These are phyloP conservation scores for Eulemur albifrons DNA, from an alignment of 2,797 vertebrate genomes.

Conservation along the genomic window DNA sequence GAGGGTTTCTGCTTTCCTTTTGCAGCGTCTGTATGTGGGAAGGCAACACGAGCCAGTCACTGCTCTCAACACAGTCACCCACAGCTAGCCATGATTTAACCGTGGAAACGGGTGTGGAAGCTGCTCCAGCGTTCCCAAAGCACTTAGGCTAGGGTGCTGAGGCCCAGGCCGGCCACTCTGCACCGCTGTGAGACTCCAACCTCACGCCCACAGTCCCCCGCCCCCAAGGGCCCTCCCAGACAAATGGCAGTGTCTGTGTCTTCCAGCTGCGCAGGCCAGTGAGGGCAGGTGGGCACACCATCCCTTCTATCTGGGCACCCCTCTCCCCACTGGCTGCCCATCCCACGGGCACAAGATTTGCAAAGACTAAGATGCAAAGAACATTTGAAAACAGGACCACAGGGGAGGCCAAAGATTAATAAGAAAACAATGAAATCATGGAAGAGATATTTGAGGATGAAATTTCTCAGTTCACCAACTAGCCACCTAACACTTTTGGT, in stretches of 20 bases:
- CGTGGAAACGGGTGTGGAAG: not conserved
- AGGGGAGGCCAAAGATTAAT: not conserved
- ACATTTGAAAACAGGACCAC: slow-evolving; percentile 26
- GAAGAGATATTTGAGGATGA: slow-evolving; percentile 35
- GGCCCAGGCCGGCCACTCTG: not conserved
- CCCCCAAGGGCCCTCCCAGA: not conserved
- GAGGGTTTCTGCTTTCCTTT: not conserved
- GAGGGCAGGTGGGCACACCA: not conserved
- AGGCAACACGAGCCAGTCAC: not conserved
- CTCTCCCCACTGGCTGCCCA: not conserved
- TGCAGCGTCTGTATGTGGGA: not conserved
- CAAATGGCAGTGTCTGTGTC: not conserved
- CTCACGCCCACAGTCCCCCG: not conserved
- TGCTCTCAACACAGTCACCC: not conserved
- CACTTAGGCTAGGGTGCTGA: not conserved
- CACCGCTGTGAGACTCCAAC: not conserved
- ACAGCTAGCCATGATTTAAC: not conserved
- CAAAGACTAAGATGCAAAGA: slow-evolving; percentile 47
- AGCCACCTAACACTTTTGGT: slow-evolving; percentile 46
- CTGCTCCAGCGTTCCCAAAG: not conserved
- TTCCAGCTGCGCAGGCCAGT: not conserved
- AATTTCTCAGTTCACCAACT: slow-evolving; percentile 50
- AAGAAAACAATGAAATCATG: slow-evolving; percentile 39
- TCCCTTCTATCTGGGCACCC: not conserved
- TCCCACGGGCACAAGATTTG: not conserved